These are phyloP conservation scores for Drosophila incognita DNA, from an alignment of 2,888 invertebrate genomes.

Conservation along the genomic window DNA sequence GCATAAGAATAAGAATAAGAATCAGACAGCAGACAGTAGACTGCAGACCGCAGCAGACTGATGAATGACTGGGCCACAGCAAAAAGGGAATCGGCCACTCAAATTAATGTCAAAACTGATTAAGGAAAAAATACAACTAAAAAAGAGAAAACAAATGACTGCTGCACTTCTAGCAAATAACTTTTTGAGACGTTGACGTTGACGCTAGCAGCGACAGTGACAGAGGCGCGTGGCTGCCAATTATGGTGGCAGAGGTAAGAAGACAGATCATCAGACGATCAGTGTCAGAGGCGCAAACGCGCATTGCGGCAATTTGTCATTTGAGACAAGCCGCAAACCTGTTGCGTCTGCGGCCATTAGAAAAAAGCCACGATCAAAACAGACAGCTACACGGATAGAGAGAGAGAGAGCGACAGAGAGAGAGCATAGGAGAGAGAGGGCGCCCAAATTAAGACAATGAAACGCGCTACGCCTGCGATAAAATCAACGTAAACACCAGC, in stretches of 20 bases:
- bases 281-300: constrained; percentile 33
- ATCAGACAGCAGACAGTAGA: constrained; percentile 26
- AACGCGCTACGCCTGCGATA: constrained; percentile 75
- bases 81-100: constrained; percentile 70
- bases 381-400: constrained; percentile 6
- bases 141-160: constrained; percentile 13
- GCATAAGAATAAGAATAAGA: constrained; percentile 56
- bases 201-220: constrained; percentile 5
- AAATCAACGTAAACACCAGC: constrained; percentile 76
- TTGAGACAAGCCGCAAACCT: constrained; percentile 61
- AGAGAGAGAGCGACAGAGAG: constrained; percentile 6
- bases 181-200: not conserved
- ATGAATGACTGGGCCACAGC: constrained; percentile 54
- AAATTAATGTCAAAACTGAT: constrained; percentile 83
- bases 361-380: constrained; percentile 40
- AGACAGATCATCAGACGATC: constrained; percentile 44
- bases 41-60: constrained; percentile 24
- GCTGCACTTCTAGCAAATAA: constrained; percentile 39
- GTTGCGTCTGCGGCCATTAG: constrained; percentile 51
- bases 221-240: constrained; percentile 77
- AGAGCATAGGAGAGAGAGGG: constrained; percentile 20
- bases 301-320: constrained; percentile 59
- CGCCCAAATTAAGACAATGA: constrained; percentile 81
- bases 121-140: constrained; percentile 46
- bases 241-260: constrained; percentile 50